Percentiles rank a stretch among this genome's conserved stretches.
Evolutionary conservation across 1,140 invertebrate species (phyloP).

Genomic region (Octopus sinensis): DNA sequence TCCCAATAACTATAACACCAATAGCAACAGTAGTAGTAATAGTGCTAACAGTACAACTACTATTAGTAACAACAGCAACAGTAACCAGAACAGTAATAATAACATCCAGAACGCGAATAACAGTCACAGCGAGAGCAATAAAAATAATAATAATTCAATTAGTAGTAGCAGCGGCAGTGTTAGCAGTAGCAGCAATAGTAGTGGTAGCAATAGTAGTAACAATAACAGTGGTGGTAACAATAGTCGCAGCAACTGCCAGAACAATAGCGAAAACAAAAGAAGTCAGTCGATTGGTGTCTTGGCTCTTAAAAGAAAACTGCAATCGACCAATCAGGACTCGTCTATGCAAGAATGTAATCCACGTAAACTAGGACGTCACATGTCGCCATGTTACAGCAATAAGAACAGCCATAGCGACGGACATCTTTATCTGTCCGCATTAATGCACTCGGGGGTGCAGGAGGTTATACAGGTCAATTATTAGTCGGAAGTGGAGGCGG

Average conservation of each 20-base stretch:
- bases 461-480: neutral
- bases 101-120: neutral
- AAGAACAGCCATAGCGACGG: neutral
- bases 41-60: neutral
- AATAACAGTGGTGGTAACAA: neutral
- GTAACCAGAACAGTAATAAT: neutral
- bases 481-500: neutral
- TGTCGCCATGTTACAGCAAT: neutral
- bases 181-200: neutral
- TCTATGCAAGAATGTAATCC: neutral
- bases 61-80: neutral
- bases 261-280: neutral
- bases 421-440: neutral
- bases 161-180: neutral
- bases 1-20: too few species aligned
- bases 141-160: neutral
- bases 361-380: neutral
- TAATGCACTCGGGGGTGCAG: neutral
- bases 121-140: neutral
- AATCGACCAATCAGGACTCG: neutral
- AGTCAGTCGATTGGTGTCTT: neutral
- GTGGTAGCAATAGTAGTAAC: neutral
- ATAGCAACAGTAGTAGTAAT: neutral
- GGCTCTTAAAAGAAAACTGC: constrained; percentile 1
- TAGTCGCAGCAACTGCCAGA: neutral